Evolutionary conservation across 2,888 invertebrate genomes (phyloP).

Genomic region (Salpingus planirostris): DNA sequence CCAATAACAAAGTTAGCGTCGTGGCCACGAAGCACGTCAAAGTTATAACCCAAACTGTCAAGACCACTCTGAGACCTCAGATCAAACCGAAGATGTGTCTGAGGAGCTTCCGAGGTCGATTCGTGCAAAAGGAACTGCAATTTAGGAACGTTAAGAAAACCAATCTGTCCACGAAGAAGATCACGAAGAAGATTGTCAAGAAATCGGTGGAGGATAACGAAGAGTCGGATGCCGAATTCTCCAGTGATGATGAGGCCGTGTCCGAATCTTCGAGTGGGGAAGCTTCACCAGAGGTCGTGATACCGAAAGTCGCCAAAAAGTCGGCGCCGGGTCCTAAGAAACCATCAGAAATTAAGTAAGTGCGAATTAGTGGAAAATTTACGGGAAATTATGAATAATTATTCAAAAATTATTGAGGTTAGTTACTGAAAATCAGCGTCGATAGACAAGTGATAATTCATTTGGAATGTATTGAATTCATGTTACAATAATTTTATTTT

Average conservation of each 20-base stretch:
- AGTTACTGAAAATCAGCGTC: too few relatives aligned
- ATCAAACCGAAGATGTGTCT: conserved; percentile 39
- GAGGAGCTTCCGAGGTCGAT: conserved; percentile 39
- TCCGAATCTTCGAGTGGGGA: conserved; percentile 15
- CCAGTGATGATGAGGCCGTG: conserved; percentile 47
- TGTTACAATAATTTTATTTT: too few relatives aligned
- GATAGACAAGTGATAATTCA: too few relatives aligned
- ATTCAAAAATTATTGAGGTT: too few relatives aligned
- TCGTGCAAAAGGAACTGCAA: conserved; percentile 36
- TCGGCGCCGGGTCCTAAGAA: conserved; percentile 17
- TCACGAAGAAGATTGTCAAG: conserved; percentile 5
- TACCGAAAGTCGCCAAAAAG: conserved; percentile 17
- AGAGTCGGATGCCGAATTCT: conserved; percentile 35
- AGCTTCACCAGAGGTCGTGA: conserved; percentile 7
- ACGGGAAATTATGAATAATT: too few relatives aligned
- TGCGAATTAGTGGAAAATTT: too few relatives aligned
- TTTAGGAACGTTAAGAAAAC: conserved; percentile 20
- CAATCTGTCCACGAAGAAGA: conserved; percentile 1
- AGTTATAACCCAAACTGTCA: conserved; percentile 35
- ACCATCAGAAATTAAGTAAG: conserved; percentile 21
- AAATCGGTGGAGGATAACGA: conserved; percentile 7
- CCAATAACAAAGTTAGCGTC: conserved; percentile 29
- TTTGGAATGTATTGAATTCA: too few relatives aligned
- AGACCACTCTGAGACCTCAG: conserved; percentile 17
- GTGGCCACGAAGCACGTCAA: conserved; percentile 37